phyloP scores from a whole-genome alignment of 2,113 vertebrate genomes.

The Phalacrocorax pelagicus region DNA sequence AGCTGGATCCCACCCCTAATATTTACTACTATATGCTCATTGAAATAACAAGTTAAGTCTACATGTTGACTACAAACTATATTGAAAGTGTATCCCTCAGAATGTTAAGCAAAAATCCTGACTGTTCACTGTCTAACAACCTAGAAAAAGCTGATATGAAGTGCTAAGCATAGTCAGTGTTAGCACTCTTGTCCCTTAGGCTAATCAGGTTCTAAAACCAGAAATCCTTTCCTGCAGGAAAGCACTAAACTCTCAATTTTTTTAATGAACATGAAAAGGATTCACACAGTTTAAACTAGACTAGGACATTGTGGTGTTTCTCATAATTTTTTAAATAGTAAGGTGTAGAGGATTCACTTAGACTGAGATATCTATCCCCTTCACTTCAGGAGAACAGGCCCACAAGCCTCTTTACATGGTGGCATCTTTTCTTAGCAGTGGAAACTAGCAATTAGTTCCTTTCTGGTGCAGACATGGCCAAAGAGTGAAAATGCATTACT shows the following conservation, averaged over 20 bases:
- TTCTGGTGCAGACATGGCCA: not conserved
- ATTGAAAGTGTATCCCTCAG: not conserved
- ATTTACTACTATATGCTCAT: not conserved
- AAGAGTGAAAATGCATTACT: not conserved
- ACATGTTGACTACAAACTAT: not conserved
- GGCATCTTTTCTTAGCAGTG: not conserved
- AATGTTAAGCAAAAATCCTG: not conserved
- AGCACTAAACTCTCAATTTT: not conserved
- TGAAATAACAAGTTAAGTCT: not conserved
- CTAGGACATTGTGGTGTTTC: fast-evolving
- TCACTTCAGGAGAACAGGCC: not conserved
- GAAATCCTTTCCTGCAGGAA: not conserved
- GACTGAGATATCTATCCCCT: not conserved
- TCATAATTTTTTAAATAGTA: not conserved
- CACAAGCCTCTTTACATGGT: not conserved
- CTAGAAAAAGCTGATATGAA: not conserved
- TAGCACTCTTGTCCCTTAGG: not conserved
- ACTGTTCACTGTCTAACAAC: not conserved
- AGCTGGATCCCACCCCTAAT: not conserved
- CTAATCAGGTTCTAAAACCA: not conserved
- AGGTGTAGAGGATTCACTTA: not conserved
- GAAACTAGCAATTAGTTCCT: not conserved
- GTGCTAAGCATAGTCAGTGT: not conserved
- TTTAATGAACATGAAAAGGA: not conserved
- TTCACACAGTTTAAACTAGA: not conserved